Base-by-base conservation (phyloP, 2,113 vertebrate genomes). In the Mustelus asterias region DNA sequence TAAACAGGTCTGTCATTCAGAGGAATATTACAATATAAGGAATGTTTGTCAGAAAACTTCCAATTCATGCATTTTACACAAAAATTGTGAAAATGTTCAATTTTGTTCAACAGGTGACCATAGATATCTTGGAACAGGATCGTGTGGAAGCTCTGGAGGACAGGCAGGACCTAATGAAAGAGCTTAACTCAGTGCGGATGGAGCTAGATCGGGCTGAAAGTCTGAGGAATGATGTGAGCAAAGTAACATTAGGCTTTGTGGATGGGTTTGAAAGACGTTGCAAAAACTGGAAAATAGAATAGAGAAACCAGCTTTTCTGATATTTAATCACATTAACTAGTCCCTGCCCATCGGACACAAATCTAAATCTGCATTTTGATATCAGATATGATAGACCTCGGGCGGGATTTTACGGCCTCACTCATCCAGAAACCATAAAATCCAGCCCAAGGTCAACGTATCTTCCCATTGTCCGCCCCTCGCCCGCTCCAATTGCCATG, bases 91-190 rank as follows among this genome's bases (percentile, higher is more conserved):
- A 80, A 41, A 58, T 95, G 70, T 95, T 16, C 11, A 96, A 14
- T 5, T 13, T 93, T 63, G 0, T 44, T 44, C 78, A 24, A 96
- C 96, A 98, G 98, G 97, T 95, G 0, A 96, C 97, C 96, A 97
- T 98, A 96, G 98, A 98, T 96, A 98, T 98, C 95, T 96, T 98
- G 97, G 98, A 97, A 69, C 98, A 98, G 96, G 97, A 97, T 96
- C 97, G 98, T 96, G 98, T 98, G 0, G 98, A 98, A 96, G 98
- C 98, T n/a, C 96, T 97, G 58, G 97, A 97, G 41, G 97, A 97
- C 96, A 98, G 97, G 86, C 97, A 97, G 96, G 98, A 98, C 96
- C 97, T 98, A 9, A 97, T 97, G 7, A 96, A 97, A 89, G 97
- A 98, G 37, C 97, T 98, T 95, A 96, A 97, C 92, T 97, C 97